Base-by-base conservation (phyloP, 2,113 vertebrate genomes). In the Calypte anna region DNA sequence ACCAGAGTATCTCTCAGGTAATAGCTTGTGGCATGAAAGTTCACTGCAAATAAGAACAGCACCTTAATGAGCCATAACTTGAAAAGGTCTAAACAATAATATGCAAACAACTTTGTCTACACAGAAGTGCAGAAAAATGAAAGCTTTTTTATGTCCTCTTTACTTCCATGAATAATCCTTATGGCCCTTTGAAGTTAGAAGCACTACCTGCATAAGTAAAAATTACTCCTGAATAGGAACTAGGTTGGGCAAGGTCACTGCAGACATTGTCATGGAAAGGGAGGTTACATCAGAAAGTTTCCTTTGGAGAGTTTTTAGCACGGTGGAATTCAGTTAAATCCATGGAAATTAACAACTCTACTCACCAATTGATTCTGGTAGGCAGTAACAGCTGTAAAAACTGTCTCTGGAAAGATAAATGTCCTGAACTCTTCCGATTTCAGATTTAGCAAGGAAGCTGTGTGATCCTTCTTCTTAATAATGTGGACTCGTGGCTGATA, bases 391-490 rank as follows among this genome's bases (percentile, higher is more conserved):
- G 99, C 99, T 1, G 99, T 99, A 93, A 99, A 99, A 80, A 99
- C 99, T 0, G 99, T 99, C 97, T 99, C 99, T 6, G 99, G 98
- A 82, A 99, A 99, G 89, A 99, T 98, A 44, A 99, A 99, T 5
- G 99, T 99, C 82, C 99, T 98, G 95, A 99, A 99, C 94, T 99
- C 99, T 97, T 99, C 99, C 0, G 99, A 99, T 97, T 99, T 99
- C 80, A 99, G 98, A 91, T 99, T 99, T 88, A 99, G 98, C 96
- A 99, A 97, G 7, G 99, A 99, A 51, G 99, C 99, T 0, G 99
- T 99, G 97, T 99, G 99, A 85, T 99, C 99, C 91, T 99, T 99
- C 98, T 99, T 99, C 98, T 99, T 99, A 90, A 99, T 99, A 95
- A 99, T 99, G 97, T 99, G 99, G 18, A 99, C 99, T n/a, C 99